Evolutionary conservation across 2,888 invertebrate species (phyloP), one percentile per base, ranked within the genome.

Genomic region (Xylota sylvarum): DNA sequence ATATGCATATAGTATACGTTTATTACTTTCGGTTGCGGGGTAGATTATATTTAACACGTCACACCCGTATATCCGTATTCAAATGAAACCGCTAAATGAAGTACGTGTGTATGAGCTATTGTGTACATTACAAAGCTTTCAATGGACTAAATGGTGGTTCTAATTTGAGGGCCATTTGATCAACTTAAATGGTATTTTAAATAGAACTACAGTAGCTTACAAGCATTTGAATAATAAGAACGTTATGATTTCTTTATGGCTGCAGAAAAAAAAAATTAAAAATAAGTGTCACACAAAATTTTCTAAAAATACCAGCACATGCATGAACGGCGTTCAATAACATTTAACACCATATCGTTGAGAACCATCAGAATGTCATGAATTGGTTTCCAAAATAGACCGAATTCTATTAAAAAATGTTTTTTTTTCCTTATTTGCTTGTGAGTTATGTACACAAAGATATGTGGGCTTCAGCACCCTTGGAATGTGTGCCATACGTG

Each of bases 111-210:
- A 5, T 5, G 12, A 9, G 12, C 19, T 58, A 58, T 37, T 58
- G 40, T 40, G 50, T 50, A 19, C 50, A 50, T 23, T 50, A 50
- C 50, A 50, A 50, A 50, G 40, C 23, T 43, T 40, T 60, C 9
- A 60, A 43, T 60, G 40, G 40, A 27, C 60, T 40, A 40, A 60
- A 40, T 12, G 19, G 60, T 40, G 37, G 4, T 27, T 60, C 6
- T 60, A 27, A 40, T 60, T 60, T 43, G 23, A 40, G 60, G 37
- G 40, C 40, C 27, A 14, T 56, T 58, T 58, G 6, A 40, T 23
- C 40, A 23, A 12, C 7, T n/a, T 40, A 60, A n/a, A 60, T 46
- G 50, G 50, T 50, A 23, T 50, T 50, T 23, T 50, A 50, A 50
- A 50, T 50, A 19, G 50, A 50, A 50, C 6, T 23, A 48, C 50